A percentile compares a stretch with the other conserved stretches of the same genome.
Conservation (phyloP, 1,140 invertebrate species). For the Aphelenchoides besseyi region DNA sequence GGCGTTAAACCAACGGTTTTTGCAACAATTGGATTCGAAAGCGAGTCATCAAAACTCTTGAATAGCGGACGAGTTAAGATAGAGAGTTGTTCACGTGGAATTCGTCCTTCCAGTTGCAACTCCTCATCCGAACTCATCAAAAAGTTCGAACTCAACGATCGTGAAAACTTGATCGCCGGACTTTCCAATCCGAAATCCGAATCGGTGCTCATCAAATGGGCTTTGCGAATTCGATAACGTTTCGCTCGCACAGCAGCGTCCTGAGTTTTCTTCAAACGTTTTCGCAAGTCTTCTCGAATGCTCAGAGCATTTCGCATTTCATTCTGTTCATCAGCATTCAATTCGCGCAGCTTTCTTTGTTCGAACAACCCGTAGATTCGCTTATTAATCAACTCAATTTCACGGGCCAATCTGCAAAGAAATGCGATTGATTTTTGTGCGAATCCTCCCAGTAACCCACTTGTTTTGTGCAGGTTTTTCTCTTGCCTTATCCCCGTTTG, state of each 20-base stretch:
- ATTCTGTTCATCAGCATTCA: background rate
- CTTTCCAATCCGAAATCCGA: background rate
- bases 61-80: background rate
- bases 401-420: conserved; percentile 10
- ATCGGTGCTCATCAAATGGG: background rate
- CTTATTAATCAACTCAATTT: conserved; percentile 11
- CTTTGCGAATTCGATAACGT: conserved; percentile 24
- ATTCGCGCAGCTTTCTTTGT: conserved; percentile 5
- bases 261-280: conserved; percentile 18
- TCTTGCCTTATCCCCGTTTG: background rate
- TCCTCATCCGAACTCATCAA: conserved; percentile 5
- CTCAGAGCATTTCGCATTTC: conserved; percentile 8
- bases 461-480: conserved; percentile 11
- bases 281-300: conserved; percentile 1
- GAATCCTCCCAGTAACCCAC: background rate
- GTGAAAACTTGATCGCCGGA: conserved; percentile 10
- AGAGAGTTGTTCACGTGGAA: background rate
- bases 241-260: conserved; percentile 17
- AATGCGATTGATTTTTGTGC: background rate
- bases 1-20: background rate
- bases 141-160: background rate
- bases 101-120: background rate
- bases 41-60: background rate
- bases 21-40: background rate
- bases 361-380: background rate